Base-by-base conservation (phyloP, 2,113 vertebrate genomes). In the Perccottus glenii region DNA sequence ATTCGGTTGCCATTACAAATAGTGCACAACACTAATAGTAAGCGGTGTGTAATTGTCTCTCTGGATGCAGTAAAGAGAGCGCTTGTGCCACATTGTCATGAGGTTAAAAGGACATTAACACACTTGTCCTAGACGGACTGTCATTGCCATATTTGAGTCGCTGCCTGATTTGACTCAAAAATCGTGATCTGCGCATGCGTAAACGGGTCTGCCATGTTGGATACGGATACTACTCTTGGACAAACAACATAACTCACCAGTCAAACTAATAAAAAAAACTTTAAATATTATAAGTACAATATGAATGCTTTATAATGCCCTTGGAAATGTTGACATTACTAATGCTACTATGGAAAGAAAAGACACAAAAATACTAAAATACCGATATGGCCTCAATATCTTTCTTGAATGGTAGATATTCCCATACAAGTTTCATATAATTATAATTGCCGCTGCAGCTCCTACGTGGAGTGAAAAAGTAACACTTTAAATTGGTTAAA, bases 21-120 rank as follows among this genome's bases (percentile, higher is more conserved):
- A 6, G 1, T 40, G 1, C 38, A 40, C 38, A 40, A 8, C 38
- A 8, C 38, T 1, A 40, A 40, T 6, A 40, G 8, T 6, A 40
- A 40, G 10, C 27, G 3, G 27, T 2, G 2, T 53, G 27, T 14
- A 53, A 5, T 53, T 53, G 51, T 4, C 2, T 7, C 48, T 9
- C 3, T 49, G 15, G 32, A 7, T 14, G 11, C 51, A 11, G 32
- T 6, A 35, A 35, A 35, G 11, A 10, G 11, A 35, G 49, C 19
- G 19, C 4, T 11, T 33, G 3, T 33, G 19, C 47, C 14, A 15
- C 49, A 11, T 32, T 4, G 51, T 14, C 11, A 33, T n/a, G 33
- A 33, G 52, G 52, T 55, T 52, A 52, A 55, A 36, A 55, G 52
- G 52, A 55, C 52, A 14, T 55, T 27, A 27, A 27, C 19, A 27